phyloP scores from a whole-genome alignment of 2,888 invertebrate genomes.

The Teleogryllus oceanicus region DNA sequence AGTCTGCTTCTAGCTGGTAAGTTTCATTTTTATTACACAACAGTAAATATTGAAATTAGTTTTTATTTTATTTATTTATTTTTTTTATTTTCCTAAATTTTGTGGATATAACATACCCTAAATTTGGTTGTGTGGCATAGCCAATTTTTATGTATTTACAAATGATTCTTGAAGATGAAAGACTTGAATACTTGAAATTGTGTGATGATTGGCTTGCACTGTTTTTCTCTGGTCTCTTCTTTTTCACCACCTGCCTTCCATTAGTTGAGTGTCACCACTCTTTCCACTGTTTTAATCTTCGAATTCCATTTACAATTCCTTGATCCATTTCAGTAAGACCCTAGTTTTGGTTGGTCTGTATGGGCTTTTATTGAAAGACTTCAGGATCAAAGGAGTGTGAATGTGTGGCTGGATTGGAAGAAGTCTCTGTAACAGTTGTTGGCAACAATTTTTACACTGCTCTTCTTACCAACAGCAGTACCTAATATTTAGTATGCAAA shows the following conservation, averaged over 20 bases:
- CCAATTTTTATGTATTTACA: too few species aligned
- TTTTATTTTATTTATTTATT: background rate
- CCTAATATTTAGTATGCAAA: background rate
- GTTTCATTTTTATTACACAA: constrained; percentile 39
- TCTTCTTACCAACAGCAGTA: background rate
- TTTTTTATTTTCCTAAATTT: background rate
- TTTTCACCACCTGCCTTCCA: constrained; percentile 18
- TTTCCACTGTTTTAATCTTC: background rate
- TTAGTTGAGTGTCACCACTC: background rate
- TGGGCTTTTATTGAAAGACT: constrained; percentile 8
- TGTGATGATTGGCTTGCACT: constrained; percentile 11
- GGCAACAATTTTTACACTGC: background rate
- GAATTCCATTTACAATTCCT: background rate
- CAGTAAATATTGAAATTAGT: background rate
- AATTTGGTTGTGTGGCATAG: too few species aligned
- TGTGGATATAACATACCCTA: too few species aligned
- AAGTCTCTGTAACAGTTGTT: background rate
- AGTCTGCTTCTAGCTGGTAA: constrained; percentile 54
- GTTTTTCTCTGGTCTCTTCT: background rate
- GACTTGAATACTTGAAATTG: background rate
- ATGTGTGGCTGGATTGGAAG: background rate
- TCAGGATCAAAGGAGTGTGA: constrained; percentile 5
- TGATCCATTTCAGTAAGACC: background rate
- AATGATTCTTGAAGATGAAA: too few species aligned
- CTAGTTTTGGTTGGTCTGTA: constrained; percentile 4